A percentile compares a stretch with the other conserved stretches of the same genome.
These are phyloP conservation scores for Nephila pilipes DNA, from an alignment of 1,140 invertebrate species.

Conservation along the genomic window DNA sequence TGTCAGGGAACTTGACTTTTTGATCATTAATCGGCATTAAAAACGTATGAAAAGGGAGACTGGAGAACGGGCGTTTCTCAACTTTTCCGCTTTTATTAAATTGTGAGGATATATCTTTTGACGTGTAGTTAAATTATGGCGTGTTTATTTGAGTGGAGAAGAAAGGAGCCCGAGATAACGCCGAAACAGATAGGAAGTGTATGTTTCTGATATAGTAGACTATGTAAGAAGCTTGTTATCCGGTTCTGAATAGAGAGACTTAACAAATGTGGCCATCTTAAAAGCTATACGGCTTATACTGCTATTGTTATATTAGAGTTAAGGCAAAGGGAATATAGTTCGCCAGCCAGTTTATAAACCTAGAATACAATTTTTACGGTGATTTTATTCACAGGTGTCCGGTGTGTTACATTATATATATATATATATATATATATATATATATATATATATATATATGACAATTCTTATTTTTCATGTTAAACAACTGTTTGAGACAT, in stretches of 20 bases:
- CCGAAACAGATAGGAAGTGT: constrained; percentile 1
- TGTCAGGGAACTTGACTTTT: constrained; percentile 65
- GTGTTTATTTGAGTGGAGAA: constrained; percentile 21
- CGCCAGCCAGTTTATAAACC: no score
- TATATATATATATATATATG: no score
- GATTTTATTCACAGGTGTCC: no score
- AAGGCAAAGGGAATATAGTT: no score
- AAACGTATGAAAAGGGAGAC: constrained; percentile 50
- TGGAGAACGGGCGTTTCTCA: constrained; percentile 19
- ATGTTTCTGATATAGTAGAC: background rate
- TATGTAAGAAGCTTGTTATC: background rate
- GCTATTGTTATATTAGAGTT: no score
- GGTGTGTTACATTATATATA: no score
- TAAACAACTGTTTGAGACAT: no score
- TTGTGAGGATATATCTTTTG: constrained; percentile 42
- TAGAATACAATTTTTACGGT: no score
- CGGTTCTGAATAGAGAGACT: background rate
- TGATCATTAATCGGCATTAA: constrained; percentile 69
- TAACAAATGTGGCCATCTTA: background rate
- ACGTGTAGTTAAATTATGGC: constrained; percentile 32
- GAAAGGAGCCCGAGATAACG: constrained; percentile 3
- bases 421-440: no score
- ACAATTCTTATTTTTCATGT: no score
- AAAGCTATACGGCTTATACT: no score
- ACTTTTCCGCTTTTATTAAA: constrained; percentile 39